Percentiles rank a stretch among this genome's conserved stretches.
Evolutionary conservation across 2,888 invertebrate species (phyloP).

Genomic region (Standfussiana lucernea): DNA sequence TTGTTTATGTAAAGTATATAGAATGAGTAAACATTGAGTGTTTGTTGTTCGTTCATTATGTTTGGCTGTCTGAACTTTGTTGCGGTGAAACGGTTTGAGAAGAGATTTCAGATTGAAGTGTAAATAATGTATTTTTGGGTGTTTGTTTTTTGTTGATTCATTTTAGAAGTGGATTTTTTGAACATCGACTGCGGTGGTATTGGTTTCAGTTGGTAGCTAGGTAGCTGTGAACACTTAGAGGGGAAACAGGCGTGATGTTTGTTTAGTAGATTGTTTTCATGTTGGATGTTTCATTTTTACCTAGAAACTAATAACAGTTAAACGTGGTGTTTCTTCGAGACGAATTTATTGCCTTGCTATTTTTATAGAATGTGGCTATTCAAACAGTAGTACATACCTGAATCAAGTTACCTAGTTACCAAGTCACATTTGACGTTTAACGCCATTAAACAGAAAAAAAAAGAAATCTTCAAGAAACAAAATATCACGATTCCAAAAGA

Average conservation of each 20-base stretch:
- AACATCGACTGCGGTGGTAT: background rate
- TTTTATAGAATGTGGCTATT: background rate
- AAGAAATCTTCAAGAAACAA: background rate
- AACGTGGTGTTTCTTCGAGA: too few species aligned
- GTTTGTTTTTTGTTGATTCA: constrained; percentile 21
- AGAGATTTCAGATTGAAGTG: constrained; percentile 38
- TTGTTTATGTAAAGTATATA: constrained; percentile 50
- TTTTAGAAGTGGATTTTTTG: background rate
- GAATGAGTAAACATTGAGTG: constrained; percentile 62
- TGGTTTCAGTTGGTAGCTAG: background rate
- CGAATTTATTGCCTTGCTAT: background rate
- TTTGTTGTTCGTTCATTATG: constrained; percentile 41
- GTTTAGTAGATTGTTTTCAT: background rate
- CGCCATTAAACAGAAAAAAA: background rate
- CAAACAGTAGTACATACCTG: background rate
- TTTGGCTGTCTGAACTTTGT: constrained; percentile 29
- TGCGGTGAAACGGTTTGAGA: constrained; percentile 4
- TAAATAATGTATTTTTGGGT: constrained; percentile 31
- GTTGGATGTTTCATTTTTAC: background rate
- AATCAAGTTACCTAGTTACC: background rate
- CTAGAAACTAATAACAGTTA: background rate
- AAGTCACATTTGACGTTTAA: background rate
- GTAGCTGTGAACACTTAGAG: background rate
- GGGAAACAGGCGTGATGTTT: background rate
- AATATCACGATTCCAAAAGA: background rate